Percentiles rank a stretch among this genome's conserved stretches.
Conservation (phyloP, 2,888 invertebrate species). For the Gordius sp. region DNA sequence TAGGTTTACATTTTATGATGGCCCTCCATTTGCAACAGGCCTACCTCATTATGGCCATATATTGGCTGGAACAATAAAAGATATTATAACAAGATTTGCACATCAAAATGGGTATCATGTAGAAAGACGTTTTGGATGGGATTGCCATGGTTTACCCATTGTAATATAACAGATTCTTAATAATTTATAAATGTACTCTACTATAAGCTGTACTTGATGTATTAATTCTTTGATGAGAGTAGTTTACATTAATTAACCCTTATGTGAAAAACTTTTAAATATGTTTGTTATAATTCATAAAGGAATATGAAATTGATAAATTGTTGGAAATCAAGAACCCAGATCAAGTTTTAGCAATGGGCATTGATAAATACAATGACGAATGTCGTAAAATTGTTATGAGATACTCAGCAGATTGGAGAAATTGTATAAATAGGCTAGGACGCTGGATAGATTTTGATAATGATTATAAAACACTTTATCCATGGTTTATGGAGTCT, state of each 20-base stretch:
- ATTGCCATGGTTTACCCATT: slow-evolving; percentile 87
- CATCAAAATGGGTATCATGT: slow-evolving; percentile 63
- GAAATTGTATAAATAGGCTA: slow-evolving; percentile 31
- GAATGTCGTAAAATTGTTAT: slow-evolving; percentile 88
- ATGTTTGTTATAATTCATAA: neutral
- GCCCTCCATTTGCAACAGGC: slow-evolving; percentile 96
- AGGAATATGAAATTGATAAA: slow-evolving; percentile 42
- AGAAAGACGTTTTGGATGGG: slow-evolving; percentile 82
- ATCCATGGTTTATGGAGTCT: slow-evolving; percentile 93
- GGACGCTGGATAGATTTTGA: slow-evolving; percentile 97
- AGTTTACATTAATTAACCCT: neutral
- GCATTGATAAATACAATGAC: slow-evolving; percentile 71
- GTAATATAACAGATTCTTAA: slow-evolving; percentile 26
- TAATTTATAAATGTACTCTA: neutral
- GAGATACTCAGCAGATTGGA: slow-evolving; percentile 77
- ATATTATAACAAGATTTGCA: slow-evolving; percentile 81
- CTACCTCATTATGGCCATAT: slow-evolving; percentile 96
- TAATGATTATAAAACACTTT: slow-evolving; percentile 92
- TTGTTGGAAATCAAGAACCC: slow-evolving; percentile 66
- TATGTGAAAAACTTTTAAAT: neutral
- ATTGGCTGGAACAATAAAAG: slow-evolving; percentile 87
- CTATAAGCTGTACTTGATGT: neutral
- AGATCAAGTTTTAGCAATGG: slow-evolving; percentile 81
- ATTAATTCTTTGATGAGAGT: neutral
- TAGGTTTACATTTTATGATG: slow-evolving; percentile 77